Evolutionary conservation across 2,113 vertebrate genomes (phyloP).

Genomic region (Malaclemys terrapin): DNA sequence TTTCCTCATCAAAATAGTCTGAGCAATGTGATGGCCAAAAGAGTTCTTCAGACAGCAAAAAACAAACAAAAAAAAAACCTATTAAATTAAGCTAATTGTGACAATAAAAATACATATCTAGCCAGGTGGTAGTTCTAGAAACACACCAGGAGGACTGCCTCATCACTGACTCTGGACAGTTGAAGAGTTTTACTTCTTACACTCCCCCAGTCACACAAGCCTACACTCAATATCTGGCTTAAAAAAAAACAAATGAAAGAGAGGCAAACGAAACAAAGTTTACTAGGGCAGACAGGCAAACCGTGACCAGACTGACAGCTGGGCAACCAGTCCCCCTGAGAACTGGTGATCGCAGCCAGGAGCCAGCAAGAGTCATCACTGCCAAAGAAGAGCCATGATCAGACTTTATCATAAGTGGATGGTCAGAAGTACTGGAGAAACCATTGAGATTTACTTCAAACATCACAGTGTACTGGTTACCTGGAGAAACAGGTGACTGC

Average conservation of each 20-base stretch:
- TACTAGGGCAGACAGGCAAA: not conserved
- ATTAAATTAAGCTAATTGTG: not conserved
- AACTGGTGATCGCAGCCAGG: not conserved
- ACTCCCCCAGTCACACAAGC: not conserved
- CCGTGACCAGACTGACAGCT: fast-evolving
- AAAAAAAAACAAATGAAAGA: not conserved
- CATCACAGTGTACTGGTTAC: not conserved
- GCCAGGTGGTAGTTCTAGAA: not conserved
- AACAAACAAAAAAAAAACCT: not conserved
- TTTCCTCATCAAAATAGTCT: not conserved
- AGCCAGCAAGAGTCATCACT: not conserved
- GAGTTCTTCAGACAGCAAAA: fast-evolving
- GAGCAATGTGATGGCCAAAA: not conserved
- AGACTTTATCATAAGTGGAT: fast-evolving
- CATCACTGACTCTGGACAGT: not conserved
- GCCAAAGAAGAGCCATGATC: not conserved
- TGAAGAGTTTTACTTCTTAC: not conserved
- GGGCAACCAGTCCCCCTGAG: not conserved
- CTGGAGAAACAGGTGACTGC: not conserved
- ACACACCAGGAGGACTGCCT: not conserved
- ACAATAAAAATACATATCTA: not conserved
- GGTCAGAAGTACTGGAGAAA: not conserved
- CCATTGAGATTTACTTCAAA: not conserved
- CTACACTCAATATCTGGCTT: fast-evolving
- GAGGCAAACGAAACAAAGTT: not conserved